Base-by-base conservation (phyloP, 2,888 invertebrate genomes). In the Bombylius discolor region DNA sequence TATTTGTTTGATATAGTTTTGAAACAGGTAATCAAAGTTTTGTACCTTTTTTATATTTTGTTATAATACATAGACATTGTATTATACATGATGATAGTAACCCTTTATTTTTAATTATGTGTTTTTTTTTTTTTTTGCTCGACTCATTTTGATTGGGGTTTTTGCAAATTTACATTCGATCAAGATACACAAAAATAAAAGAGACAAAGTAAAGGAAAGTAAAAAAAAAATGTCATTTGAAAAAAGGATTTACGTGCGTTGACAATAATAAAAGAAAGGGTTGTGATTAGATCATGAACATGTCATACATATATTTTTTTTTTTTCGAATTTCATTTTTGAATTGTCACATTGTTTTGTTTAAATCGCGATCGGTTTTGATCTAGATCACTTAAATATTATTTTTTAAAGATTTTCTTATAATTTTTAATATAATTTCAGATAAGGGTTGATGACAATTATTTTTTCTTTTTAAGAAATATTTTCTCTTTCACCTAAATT, bases 291-390 rank as follows among this genome's bases (percentile, higher is more conserved):
- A 36, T 7, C 5, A 36, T 36, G 5, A 7, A 36, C 34, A 8
- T 36, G 5, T 36, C 8, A 5, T 8, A 7, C 4, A 7, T 34
- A 6, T 34, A 7, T 34, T 34, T 34, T 4, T 5, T 36, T 36
- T 36, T 36, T 5, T 36, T 36, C 8, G 34, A 36, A 7, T 36
- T 5, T 36, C 34, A 36, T 36, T 36, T 7, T 36, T 36, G 5
- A 13, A 56, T 59, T 59, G 57, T 49, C 59, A 59, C 59, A 56
- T 57, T 59, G 56, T 59, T 59, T 59, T 53, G 9, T 42, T 57
- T 51, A 47, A 49, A 53, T 59, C 49, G 56, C 47, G 46, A 42
- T 47, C 49, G 42, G 53, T 47, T 53, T 46, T 44, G 59, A 59
- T 59, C 57, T 56, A 51, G 57, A 57, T 57, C 53, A 51, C n/a